Evolutionary conservation across 2,888 invertebrate species (phyloP).

Genomic region (Chorisops tibialis): DNA sequence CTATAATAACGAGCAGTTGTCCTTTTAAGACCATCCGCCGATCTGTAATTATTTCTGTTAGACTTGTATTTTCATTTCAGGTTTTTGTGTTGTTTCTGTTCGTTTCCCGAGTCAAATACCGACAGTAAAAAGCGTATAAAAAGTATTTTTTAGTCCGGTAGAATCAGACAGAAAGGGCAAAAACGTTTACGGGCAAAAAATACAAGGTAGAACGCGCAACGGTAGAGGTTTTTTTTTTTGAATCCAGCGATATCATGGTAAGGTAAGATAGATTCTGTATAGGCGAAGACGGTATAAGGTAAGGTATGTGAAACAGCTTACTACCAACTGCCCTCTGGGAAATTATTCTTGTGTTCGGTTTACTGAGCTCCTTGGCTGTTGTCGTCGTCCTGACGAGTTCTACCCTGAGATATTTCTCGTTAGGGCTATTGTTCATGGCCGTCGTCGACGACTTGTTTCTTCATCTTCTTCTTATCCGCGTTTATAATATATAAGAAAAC

Average conservation of each 20-base stretch:
- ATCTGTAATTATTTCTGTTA: slow-evolving; percentile 21
- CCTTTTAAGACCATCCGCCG: slow-evolving; percentile 15
- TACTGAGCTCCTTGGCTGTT: background rate
- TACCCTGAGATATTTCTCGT: background rate
- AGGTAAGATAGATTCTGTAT: background rate
- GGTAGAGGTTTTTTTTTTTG: no score
- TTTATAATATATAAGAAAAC: slow-evolving; percentile 1
- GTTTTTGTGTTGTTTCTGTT: background rate
- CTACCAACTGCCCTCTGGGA: slow-evolving; percentile 21
- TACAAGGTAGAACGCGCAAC: background rate
- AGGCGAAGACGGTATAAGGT: no score
- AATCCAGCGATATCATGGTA: background rate
- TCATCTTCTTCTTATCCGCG: background rate
- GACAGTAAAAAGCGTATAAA: background rate
- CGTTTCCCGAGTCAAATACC: slow-evolving; percentile 15
- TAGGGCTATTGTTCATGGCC: background rate
- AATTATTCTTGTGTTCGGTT: slow-evolving; percentile 1
- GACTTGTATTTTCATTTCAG: background rate
- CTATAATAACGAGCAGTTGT: slow-evolving; percentile 7
- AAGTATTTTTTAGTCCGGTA: background rate
- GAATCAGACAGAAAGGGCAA: slow-evolving; percentile 1
- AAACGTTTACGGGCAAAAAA: background rate
- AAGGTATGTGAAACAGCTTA: background rate
- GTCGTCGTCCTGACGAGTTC: no score
- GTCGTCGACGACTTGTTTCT: background rate